These are phyloP conservation scores for Micromys minutus DNA, from an alignment of 2,113 vertebrate species.

Conservation along the genomic window DNA sequence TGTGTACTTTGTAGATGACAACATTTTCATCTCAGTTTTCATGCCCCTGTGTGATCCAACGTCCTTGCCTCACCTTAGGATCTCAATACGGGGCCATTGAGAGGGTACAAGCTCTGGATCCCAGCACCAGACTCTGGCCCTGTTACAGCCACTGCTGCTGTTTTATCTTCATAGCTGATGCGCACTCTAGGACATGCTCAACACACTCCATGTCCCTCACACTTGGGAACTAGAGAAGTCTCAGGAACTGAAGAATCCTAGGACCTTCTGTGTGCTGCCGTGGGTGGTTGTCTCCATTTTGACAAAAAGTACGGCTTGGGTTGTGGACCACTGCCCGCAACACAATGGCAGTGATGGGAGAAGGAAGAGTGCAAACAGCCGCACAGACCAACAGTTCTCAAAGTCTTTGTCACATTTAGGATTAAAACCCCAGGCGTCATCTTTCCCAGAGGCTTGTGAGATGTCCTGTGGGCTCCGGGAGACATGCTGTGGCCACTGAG, in stretches of 20 bases:
- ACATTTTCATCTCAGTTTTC: no score
- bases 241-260: not conserved
- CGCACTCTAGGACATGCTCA: not conserved
- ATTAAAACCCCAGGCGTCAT: not conserved
- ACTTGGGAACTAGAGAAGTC: not conserved
- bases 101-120: not conserved
- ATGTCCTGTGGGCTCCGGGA: not conserved
- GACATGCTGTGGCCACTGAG: not conserved
- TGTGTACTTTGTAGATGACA: not conserved
- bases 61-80: not conserved
- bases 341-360: accelerated
- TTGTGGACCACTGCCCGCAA: not conserved
- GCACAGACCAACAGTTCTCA: not conserved
- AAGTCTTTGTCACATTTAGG: not conserved
- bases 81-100: not conserved
- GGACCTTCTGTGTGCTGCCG: not conserved
- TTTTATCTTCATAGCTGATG: not conserved
- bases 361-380: not conserved
- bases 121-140: not conserved
- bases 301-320: not conserved
- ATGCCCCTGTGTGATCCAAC: no score
- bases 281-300: not conserved
- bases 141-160: not conserved
- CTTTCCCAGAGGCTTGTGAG: not conserved
- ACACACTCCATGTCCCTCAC: not conserved